Percentiles rank a stretch among this genome's conserved stretches.
Evolutionary conservation across 2,888 invertebrate species (phyloP).

Genomic region (Cantharis rufa): DNA sequence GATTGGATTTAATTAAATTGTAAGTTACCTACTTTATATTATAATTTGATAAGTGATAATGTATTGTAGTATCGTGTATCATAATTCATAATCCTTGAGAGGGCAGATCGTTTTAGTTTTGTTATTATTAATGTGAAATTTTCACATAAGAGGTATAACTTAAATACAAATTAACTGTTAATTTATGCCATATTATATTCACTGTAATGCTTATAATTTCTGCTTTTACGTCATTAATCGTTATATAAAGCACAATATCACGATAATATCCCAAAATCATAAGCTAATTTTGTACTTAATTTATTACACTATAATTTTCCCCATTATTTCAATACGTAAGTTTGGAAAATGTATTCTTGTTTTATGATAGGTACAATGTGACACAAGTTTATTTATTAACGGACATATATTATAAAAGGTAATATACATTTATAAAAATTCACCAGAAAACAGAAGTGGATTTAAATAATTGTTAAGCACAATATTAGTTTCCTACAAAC

Average conservation of each 20-base stretch:
- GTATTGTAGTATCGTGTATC: neutral
- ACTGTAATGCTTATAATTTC: neutral
- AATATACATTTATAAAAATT: no score
- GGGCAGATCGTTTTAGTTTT: neutral
- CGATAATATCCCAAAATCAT: neutral
- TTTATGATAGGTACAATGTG: neutral
- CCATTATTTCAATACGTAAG: neutral
- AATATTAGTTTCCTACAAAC: neutral
- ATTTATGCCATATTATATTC: neutral
- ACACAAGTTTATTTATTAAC: no score
- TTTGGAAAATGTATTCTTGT: neutral
- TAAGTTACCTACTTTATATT: neutral
- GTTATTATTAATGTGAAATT: neutral
- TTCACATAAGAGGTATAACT: neutral
- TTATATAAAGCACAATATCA: neutral
- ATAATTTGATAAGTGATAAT: neutral
- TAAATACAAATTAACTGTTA: neutral
- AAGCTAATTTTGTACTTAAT: neutral
- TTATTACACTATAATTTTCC: neutral
- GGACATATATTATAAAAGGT: no score
- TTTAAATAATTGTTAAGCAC: neutral
- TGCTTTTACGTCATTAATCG: neutral
- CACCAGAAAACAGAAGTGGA: no score
- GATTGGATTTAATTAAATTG: neutral
- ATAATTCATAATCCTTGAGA: neutral